Evolutionary conservation across 2,888 invertebrate species (phyloP).

Genomic region (Lithophane leautieri): DNA sequence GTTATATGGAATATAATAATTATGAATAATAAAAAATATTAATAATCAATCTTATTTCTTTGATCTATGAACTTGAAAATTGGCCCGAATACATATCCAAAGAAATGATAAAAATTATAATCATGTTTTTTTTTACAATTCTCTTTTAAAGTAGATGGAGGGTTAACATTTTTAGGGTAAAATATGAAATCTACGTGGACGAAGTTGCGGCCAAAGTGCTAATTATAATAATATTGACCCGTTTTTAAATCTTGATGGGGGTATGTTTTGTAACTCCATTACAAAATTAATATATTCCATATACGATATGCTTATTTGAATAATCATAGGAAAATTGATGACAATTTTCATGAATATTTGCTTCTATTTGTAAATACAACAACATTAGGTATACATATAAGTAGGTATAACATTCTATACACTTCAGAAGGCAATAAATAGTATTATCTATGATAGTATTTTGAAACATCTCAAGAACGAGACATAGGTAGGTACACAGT

Average conservation of each 20-base stretch:
- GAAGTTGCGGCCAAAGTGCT: neutral
- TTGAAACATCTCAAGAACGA: slow-evolving; percentile 71
- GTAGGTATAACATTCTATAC: slow-evolving; percentile 59
- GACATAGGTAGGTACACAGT: slow-evolving; percentile 67
- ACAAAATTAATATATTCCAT: slow-evolving; percentile 6
- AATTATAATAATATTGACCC: neutral
- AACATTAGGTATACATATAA: slow-evolving; percentile 50
- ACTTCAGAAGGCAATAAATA: slow-evolving; percentile 69
- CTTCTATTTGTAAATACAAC: slow-evolving; percentile 50
- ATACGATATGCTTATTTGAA: slow-evolving; percentile 1
- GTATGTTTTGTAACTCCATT: neutral
- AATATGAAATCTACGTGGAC: neutral
- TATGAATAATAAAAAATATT: too few relatives aligned
- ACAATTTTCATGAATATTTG: slow-evolving; percentile 37
- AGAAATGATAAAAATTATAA: neutral
- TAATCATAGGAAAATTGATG: slow-evolving; percentile 46
- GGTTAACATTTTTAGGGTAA: neutral
- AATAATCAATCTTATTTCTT: neutral
- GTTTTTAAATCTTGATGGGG: neutral
- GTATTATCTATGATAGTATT: slow-evolving; percentile 64
- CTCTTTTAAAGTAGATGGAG: neutral
- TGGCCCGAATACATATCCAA: neutral
- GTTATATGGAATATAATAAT: too few relatives aligned
- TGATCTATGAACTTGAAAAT: neutral
- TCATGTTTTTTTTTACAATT: neutral